These are phyloP conservation scores for Meda fulgida DNA, from an alignment of 2,797 vertebrate species.

Conservation along the genomic window DNA sequence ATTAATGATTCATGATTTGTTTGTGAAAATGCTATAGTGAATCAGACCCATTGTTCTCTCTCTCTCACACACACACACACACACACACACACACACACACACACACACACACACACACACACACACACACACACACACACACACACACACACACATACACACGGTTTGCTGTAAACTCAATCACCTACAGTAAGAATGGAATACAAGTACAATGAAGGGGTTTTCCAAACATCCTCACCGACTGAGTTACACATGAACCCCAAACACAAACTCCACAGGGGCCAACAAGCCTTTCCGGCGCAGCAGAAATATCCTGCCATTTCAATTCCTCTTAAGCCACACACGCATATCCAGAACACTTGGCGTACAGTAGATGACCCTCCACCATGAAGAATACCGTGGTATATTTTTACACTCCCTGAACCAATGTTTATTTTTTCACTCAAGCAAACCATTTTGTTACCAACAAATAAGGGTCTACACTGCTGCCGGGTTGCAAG, in stretches of 20 bases:
- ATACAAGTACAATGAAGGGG: constrained; percentile 52
- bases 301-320: constrained; percentile 51
- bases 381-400: background rate
- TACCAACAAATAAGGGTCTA: background rate
- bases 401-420: constrained; percentile 2
- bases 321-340: constrained; percentile 4
- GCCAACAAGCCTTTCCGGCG: constrained; percentile 37
- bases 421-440: background rate
- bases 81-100: background rate
- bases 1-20: background rate
- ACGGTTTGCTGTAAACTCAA: constrained; percentile 3
- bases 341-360: constrained; percentile 25
- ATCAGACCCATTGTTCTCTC: background rate
- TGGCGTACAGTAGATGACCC: constrained; percentile 3
- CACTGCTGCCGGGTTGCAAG: background rate
- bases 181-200: constrained; percentile 23
- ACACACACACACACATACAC: background rate
- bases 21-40: background rate
- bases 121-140: too few relatives aligned
- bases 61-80: too few relatives aligned
- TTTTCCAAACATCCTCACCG: constrained; percentile 54
- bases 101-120: too few relatives aligned
- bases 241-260: constrained; percentile 37
- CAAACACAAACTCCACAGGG: constrained; percentile 29
- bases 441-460: background rate